phyloP scores from a whole-genome alignment of 2,113 vertebrate genomes.

The Caracal caracal region DNA sequence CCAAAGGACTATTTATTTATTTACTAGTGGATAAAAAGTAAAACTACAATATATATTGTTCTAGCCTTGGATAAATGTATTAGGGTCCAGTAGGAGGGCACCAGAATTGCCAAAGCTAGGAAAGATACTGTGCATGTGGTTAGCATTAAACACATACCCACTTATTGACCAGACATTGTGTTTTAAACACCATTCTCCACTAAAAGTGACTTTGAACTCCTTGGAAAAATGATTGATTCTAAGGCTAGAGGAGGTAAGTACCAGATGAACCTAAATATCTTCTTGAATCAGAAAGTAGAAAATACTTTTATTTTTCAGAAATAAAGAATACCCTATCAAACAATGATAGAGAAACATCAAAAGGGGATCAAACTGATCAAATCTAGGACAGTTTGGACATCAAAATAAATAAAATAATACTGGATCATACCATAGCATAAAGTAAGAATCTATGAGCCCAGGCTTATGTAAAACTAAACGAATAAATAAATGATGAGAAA shows the following conservation, averaged over 20 bases:
- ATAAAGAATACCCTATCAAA: neutral
- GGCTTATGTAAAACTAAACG: neutral
- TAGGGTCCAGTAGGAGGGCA: neutral
- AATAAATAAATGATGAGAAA: neutral
- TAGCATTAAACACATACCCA: neutral
- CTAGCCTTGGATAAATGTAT: neutral
- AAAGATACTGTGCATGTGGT: neutral
- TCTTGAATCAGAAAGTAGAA: neutral
- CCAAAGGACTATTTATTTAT: neutral
- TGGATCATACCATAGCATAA: neutral
- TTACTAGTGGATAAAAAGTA: neutral
- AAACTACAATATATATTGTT: neutral
- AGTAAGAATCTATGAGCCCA: neutral
- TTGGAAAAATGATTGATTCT: neutral
- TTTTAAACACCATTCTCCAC: neutral
- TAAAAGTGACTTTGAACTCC: neutral
- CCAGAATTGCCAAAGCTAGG: neutral
- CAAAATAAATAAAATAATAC: neutral
- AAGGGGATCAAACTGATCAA: neutral
- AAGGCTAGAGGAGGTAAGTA: neutral
- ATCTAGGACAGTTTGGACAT: neutral
- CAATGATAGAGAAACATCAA: neutral
- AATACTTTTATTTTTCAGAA: neutral
- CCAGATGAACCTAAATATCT: neutral
- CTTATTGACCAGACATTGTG: neutral